These are phyloP conservation scores for Helicorthomorpha holstii DNA, from an alignment of 1,140 invertebrate genomes.

Conservation along the genomic window DNA sequence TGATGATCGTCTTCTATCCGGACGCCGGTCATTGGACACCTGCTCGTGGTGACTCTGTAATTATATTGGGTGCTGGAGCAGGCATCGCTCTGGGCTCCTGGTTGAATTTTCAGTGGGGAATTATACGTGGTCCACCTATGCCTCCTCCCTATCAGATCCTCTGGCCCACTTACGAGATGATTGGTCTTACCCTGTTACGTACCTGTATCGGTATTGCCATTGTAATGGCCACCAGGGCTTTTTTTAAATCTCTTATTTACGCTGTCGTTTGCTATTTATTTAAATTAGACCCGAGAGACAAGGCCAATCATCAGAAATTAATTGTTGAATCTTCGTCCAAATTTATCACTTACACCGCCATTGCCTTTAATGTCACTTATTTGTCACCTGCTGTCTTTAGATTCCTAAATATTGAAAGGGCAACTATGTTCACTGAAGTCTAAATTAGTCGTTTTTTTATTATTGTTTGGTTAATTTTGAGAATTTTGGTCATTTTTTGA, in stretches of 20 bases:
- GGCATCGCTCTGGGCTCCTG: conserved; percentile 63
- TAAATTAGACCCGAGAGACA: conserved; percentile 36
- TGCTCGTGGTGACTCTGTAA: conserved; percentile 68
- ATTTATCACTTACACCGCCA: conserved; percentile 53
- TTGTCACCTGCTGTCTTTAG: conserved; percentile 60
- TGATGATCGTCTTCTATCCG: conserved; percentile 50
- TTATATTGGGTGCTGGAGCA: conserved; percentile 60
- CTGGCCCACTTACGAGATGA: conserved; percentile 54
- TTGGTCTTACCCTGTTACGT: conserved; percentile 41
- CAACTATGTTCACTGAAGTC: conserved; percentile 69
- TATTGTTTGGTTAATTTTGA: too few relatives aligned
- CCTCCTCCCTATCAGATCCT: conserved; percentile 51
- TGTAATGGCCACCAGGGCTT: conserved; percentile 43
- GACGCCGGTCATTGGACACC: conserved; percentile 57
- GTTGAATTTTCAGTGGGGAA: conserved; percentile 59
- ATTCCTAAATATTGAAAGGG: conserved; percentile 52
- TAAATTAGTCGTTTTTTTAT: too few relatives aligned
- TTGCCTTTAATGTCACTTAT: conserved; percentile 57
- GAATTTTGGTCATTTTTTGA: too few relatives aligned
- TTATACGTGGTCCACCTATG: conserved; percentile 32
- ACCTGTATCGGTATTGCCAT: conserved; percentile 54
- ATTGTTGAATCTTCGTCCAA: conserved; percentile 59
- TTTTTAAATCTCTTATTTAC: conserved; percentile 50
- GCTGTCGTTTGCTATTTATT: conserved; percentile 47
- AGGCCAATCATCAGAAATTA: conserved; percentile 17